Percentiles rank a stretch among this genome's conserved stretches.
Evolutionary conservation across 35 echinoderm and acorn worm species (phyloP).

Genomic region (Lytechinus pictus): DNA sequence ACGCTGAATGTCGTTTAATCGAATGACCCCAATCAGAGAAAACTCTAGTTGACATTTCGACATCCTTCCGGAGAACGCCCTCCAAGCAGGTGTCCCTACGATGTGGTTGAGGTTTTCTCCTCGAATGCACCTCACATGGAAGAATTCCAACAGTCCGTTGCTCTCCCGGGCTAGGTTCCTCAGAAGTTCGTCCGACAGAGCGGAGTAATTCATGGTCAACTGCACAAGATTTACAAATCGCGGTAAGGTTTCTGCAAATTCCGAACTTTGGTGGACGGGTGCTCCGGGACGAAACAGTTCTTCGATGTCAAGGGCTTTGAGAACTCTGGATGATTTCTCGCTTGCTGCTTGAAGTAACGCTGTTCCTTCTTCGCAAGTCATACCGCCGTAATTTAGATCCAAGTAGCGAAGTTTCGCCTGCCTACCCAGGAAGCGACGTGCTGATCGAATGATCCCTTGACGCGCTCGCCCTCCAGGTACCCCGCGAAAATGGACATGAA

Average conservation of each 20-base stretch:
- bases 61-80: slow-evolving; percentile 52
- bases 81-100: slow-evolving; percentile 64
- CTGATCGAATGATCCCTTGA: slow-evolving; percentile 66
- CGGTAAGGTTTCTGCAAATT: slow-evolving; percentile 58
- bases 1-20: slow-evolving; percentile 67
- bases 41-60: slow-evolving; percentile 58
- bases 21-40: slow-evolving; percentile 63
- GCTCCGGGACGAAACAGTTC: slow-evolving; percentile 72
- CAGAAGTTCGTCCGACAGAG: slow-evolving; percentile 66
- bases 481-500: slow-evolving; percentile 74
- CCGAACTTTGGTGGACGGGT: background rate
- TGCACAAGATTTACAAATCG: slow-evolving; percentile 59
- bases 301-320: slow-evolving; percentile 67
- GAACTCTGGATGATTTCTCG: slow-evolving; percentile 32
- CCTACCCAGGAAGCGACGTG: slow-evolving; percentile 67
- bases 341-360: slow-evolving; percentile 49
- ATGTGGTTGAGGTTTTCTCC: slow-evolving; percentile 64
- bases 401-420: slow-evolving; percentile 59
- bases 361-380: slow-evolving; percentile 74
- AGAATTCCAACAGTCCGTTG: slow-evolving; percentile 49
- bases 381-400: slow-evolving; percentile 68
- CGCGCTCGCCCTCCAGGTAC: slow-evolving; percentile 48
- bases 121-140: slow-evolving; percentile 65
- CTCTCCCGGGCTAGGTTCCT: slow-evolving; percentile 14
- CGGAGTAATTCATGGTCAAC: slow-evolving; percentile 74